phyloP scores from a whole-genome alignment of 2,888 invertebrate species.

The Disparrhopalites patrizii region DNA sequence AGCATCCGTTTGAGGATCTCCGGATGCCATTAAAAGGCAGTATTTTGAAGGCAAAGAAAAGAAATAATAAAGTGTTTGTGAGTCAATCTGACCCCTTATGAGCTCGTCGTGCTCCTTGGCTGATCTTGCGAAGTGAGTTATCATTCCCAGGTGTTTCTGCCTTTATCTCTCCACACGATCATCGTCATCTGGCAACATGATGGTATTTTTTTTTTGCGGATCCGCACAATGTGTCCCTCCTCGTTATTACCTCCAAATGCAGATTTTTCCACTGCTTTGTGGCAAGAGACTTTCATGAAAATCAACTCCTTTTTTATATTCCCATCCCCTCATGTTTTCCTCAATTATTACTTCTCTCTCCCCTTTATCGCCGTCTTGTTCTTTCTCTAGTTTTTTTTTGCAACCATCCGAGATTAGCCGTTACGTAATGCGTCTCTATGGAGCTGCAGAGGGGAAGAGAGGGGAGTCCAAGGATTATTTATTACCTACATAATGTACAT shows the following conservation, averaged over 20 bases:
- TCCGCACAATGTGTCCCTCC: no score
- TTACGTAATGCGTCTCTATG: not conserved
- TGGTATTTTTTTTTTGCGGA: no score
- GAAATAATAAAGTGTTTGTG: constrained; percentile 13
- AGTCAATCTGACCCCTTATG: constrained; percentile 12
- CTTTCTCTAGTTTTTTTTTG: constrained; percentile 5
- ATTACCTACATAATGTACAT: constrained; percentile 12
- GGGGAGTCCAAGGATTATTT: constrained; percentile 8
- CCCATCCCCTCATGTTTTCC: not conserved
- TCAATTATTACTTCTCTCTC: not conserved
- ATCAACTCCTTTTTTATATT: not conserved
- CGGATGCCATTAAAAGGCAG: not conserved
- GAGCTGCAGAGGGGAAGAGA: not conserved
- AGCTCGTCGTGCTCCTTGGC: no score
- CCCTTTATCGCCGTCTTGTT: not conserved
- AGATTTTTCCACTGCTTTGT: no score
- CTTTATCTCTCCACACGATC: not conserved
- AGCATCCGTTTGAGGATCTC: not conserved
- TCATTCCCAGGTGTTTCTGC: constrained; percentile 24
- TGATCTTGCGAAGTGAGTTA: no score
- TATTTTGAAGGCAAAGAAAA: not conserved
- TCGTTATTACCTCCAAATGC: not conserved
- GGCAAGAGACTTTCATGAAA: no score
- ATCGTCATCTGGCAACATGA: not conserved
- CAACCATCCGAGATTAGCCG: constrained; percentile 5